Evolutionary conservation across 2,888 invertebrate genomes (phyloP).

Genomic region (Leptogaster cylindrica): DNA sequence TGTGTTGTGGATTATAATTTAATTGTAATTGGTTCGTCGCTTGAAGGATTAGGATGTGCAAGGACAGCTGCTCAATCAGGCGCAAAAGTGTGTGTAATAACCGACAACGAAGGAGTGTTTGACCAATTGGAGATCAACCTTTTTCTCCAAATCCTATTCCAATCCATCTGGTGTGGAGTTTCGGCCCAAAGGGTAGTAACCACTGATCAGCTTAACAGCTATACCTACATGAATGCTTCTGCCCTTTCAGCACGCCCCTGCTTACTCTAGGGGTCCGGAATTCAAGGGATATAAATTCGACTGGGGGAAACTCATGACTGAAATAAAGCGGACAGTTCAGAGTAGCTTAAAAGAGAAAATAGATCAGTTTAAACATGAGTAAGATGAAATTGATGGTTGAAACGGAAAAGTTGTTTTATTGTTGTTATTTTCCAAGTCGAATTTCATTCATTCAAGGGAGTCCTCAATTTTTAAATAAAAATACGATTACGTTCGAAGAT

Average conservation of each 20-base stretch:
- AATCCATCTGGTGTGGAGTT: constrained; percentile 10
- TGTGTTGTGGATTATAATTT: constrained; percentile 16
- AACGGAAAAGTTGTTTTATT: background rate
- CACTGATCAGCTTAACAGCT: too few relatives aligned
- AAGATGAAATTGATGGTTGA: background rate
- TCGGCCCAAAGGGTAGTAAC: too few relatives aligned
- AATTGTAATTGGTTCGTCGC: constrained; percentile 33
- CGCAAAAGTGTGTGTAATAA: constrained; percentile 73
- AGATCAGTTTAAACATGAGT: background rate
- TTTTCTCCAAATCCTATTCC: constrained; percentile 27
- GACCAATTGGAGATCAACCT: background rate
- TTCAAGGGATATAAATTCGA: background rate
- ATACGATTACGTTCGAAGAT: background rate
- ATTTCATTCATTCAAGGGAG: constrained; percentile 3
- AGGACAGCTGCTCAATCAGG: constrained; percentile 79
- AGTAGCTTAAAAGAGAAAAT: background rate
- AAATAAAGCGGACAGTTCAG: background rate
- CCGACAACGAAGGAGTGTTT: background rate
- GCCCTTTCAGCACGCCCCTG: background rate
- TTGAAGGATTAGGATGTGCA: constrained; percentile 85
- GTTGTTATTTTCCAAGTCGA: background rate
- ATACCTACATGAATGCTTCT: too few relatives aligned
- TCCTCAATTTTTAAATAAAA: background rate
- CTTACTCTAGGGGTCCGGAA: background rate
- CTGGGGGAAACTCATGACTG: constrained; percentile 16